These are phyloP conservation scores for Idaea biselata DNA, from an alignment of 2,888 invertebrate genomes.

Conservation along the genomic window DNA sequence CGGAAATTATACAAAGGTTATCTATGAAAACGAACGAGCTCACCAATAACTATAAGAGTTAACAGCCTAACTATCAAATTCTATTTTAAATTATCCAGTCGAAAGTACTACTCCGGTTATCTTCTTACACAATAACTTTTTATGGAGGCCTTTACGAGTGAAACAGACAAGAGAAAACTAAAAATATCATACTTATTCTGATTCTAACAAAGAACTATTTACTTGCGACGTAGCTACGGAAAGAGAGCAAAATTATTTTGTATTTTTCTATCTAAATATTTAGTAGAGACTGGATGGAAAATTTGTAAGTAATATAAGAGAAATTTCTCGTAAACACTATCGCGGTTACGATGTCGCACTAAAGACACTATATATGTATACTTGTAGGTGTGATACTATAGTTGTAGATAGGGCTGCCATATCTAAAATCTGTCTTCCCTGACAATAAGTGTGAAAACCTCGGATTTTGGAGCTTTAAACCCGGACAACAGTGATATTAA, in stretches of 20 bases:
- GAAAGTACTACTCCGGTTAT: not conserved
- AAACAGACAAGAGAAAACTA: not conserved
- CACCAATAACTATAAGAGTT: not conserved
- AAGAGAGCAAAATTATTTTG: not conserved
- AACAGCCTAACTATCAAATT: slow-evolving; percentile 11
- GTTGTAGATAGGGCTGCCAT: not conserved
- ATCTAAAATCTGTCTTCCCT: too few species aligned
- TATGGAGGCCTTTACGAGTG: not conserved
- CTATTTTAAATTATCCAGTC: slow-evolving; percentile 1
- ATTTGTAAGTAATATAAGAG: not conserved
- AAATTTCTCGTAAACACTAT: not conserved
- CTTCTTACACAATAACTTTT: not conserved
- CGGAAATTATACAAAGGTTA: not conserved
- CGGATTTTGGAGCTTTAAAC: too few species aligned
- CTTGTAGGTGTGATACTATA: not conserved
- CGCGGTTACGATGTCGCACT: not conserved
- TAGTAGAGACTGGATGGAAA: not conserved
- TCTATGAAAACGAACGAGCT: not conserved
- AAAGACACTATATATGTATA: not conserved
- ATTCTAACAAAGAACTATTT: not conserved
- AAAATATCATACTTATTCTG: not conserved
- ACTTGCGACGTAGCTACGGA: not conserved
- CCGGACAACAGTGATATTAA: too few species aligned
- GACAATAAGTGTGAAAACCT: too few species aligned
- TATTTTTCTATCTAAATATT: too few species aligned